Base-by-base conservation (phyloP, 2,888 invertebrate genomes). In the Thalpophila matura region DNA sequence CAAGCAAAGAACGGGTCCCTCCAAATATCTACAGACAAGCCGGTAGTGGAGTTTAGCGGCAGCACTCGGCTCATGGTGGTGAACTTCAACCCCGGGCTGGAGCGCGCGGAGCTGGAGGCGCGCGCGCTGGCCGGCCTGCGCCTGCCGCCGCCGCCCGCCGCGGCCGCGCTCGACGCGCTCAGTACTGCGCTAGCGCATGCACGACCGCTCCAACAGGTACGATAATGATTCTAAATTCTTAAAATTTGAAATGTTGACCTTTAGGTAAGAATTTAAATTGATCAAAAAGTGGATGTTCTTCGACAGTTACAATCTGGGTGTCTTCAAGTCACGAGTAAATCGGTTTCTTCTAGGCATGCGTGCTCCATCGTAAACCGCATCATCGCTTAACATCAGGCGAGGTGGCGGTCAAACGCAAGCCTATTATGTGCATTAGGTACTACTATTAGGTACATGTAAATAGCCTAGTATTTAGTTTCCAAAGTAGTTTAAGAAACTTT, bases 41-140 rank as follows among this genome's bases (percentile, higher is more conserved):
- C 98, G 0, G 98, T 98, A 1, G 97, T 98, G 0, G 96, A 97
- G 84, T 97, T 98, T 83, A 97, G 97, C 33, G 95, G 96, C 31
- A 95, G 95, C 10, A 96, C 96, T 26, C 97, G 97, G 77, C 91
- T 98, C 79, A 97, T 98, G 98, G 96, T 97, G 65, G 99, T 99
- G 0, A 99, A 98, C 82, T 99, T 98, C 91, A 98, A 98, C 82
- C 97, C 98, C 0, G 96, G 98, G 46, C 91, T 99, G 50, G 97
- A 98, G 10, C 97, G 97, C 38, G 95, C 98, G 47, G 97, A 99
- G 82, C 95, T 97, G 66, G 99, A 99, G 92, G 98, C 99, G 7
- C 96, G 99, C 2, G 98, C 98, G 80, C 95, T 99, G 46, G 96
- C 97, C 49, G 97, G 98, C 37, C 95, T 99, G 66, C 99, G 98